Evolutionary conservation across 2,888 invertebrate genomes (phyloP).

Genomic region (Masnerella sp.): DNA sequence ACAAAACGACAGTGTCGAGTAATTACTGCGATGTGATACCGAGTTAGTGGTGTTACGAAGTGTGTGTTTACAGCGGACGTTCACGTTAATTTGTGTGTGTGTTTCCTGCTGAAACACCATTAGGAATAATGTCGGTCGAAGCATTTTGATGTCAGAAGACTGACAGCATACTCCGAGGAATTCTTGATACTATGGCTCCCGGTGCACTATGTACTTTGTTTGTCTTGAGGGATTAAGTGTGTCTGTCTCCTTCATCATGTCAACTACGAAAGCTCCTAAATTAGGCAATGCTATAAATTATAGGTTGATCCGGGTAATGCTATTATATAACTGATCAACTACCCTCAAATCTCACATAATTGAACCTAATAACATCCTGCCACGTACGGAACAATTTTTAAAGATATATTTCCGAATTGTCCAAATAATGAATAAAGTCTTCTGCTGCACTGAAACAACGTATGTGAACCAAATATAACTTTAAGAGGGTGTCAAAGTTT

Average conservation of each 20-base stretch:
- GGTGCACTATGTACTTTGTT: conserved; percentile 15
- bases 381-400: too few species aligned
- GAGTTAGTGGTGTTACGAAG: conserved; percentile 23
- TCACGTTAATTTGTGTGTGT: conserved; percentile 37
- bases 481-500: too few species aligned
- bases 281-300: too few species aligned
- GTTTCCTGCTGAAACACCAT: conserved; percentile 37
- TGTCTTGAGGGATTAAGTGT: conserved; percentile 44
- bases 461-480: too few species aligned
- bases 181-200: conserved; percentile 37
- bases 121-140: conserved; percentile 42
- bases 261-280: too few species aligned
- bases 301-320: too few species aligned
- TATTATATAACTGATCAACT: too few species aligned
- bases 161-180: conserved; percentile 29
- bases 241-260: conserved; percentile 38
- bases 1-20: conserved; percentile 51
- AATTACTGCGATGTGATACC: conserved; percentile 49
- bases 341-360: too few species aligned
- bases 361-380: too few species aligned
- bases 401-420: too few species aligned
- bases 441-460: too few species aligned
- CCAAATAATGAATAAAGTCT: too few species aligned
- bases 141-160: conserved; percentile 45
- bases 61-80: conserved; percentile 10